A percentile compares a stretch with the other conserved stretches of the same genome.
These are phyloP conservation scores for Aleiodes testaceus DNA, from an alignment of 2,888 invertebrate species.

Conservation along the genomic window DNA sequence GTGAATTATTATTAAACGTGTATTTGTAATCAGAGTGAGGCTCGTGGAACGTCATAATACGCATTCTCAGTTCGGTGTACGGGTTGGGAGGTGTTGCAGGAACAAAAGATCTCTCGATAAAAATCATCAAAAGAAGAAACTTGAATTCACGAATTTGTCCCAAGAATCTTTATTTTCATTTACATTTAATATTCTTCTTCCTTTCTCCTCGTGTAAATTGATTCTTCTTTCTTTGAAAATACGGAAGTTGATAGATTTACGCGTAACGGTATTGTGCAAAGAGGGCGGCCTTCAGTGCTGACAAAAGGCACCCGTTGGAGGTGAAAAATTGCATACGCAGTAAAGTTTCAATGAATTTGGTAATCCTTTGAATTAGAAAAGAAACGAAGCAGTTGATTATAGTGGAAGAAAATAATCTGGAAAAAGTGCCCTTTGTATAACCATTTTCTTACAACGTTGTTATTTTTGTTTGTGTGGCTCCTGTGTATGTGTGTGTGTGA, in stretches of 20 bases:
- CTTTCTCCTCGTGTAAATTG: neutral
- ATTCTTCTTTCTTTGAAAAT: neutral
- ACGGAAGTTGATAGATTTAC: conserved; percentile 37
- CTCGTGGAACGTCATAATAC: conserved; percentile 37
- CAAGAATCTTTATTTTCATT: neutral
- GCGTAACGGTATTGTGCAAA: conserved; percentile 64
- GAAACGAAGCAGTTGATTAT: neutral
- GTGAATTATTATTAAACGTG: too few species aligned
- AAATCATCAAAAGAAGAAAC: neutral
- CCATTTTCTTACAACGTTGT: neutral
- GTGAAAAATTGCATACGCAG: conserved; percentile 49
- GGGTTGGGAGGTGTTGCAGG: conserved; percentile 21
- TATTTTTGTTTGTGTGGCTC: too few species aligned
- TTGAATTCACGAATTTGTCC: neutral
- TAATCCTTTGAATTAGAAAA: neutral
- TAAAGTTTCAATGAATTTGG: conserved; percentile 50
- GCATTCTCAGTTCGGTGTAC: conserved; percentile 28
- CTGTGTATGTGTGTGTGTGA: too few species aligned
- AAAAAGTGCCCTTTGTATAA: too few species aligned
- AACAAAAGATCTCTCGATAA: neutral
- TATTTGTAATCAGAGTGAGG: neutral
- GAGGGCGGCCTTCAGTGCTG: conserved; percentile 65
- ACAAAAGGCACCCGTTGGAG: conserved; percentile 58
- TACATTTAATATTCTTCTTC: neutral
- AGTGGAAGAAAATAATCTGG: neutral